Percentiles rank a stretch among this genome's conserved stretches.
Conservation (phyloP, 2,888 invertebrate species). For the Argynnis bischoffii region DNA sequence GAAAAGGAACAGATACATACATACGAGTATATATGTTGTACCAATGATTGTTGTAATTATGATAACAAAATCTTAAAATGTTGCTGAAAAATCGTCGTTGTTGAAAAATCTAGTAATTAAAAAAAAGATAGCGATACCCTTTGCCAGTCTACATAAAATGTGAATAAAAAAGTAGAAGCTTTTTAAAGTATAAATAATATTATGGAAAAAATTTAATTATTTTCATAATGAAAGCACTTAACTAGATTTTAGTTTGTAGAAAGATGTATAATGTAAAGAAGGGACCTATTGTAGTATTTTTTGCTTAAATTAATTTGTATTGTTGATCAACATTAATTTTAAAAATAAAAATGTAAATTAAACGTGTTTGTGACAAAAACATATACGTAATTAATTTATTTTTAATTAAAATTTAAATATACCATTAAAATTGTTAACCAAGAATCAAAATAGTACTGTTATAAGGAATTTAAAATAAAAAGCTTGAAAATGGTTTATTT, state of each 20-base stretch:
- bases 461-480: background rate
- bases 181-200: no score
- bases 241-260: slow-evolving; percentile 7
- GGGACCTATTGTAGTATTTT: slow-evolving; percentile 57
- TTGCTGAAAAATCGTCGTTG: no score
- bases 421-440: no score
- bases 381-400: no score
- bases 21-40: no score
- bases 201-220: background rate
- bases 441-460: background rate
- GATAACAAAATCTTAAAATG: background rate
- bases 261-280: slow-evolving; percentile 42
- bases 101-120: background rate
- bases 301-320: slow-evolving; percentile 29
- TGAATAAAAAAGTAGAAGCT: slow-evolving; percentile 3
- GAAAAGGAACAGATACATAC: no score
- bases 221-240: background rate
- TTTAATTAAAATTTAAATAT: no score
- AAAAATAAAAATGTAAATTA: no score
- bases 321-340: no score
- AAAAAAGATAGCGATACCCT: no score
- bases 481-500: no score
- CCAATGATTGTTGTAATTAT: background rate
- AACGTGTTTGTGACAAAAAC: no score
- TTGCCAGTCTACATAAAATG: background rate